Evolutionary conservation across 2,113 vertebrate genomes (phyloP), one percentile per base, ranked within the genome.

Genomic region (Setophaga coronata): DNA sequence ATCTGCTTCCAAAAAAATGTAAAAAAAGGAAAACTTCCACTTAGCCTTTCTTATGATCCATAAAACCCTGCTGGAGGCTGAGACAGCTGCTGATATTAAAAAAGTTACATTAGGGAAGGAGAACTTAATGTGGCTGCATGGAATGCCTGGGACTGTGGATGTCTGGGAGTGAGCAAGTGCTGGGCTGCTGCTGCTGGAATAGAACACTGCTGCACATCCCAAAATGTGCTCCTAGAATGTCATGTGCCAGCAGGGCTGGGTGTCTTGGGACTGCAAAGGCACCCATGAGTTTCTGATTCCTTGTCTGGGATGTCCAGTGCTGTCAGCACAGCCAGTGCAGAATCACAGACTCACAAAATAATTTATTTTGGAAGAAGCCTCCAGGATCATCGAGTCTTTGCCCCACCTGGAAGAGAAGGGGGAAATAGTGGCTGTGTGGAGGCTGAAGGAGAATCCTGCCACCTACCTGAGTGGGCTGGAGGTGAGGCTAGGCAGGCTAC

Each of bases 1-100:
- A 87, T 91, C 84, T 64, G 70, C 38, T 71, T 91, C 87, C 84
- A 50, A 73, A 74, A 74, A n/a, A 24, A 34, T 10, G 42, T 5
- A 13, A 17, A 71, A 66, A 43, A 72, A 7, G n/a, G 18, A 38
- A 83, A 93, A 60, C 90, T 90, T 90, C 88, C 88, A 93, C 72
- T 95, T 94, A 83, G 88, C 88, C 82, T 94, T 92, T 83, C 86
- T 66, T 72, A 73, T 24, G 89, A 95, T 86, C 94, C 94, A 81
- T 90, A 92, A 92, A 96, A 83, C 7, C 6, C 79, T 54, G 79
- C 90, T 93, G 86, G 90, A 95, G 82, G 90, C 90, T 58, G 79
- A 92, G 71, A 58, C 94, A 97, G 94, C 88, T 94, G 90, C 88
- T 72, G 82, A 33, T 69, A 57, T 64, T 24, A 84, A 87, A 87